phyloP scores from a whole-genome alignment of 2,888 invertebrate genomes.

The Lucinisca nassula region DNA sequence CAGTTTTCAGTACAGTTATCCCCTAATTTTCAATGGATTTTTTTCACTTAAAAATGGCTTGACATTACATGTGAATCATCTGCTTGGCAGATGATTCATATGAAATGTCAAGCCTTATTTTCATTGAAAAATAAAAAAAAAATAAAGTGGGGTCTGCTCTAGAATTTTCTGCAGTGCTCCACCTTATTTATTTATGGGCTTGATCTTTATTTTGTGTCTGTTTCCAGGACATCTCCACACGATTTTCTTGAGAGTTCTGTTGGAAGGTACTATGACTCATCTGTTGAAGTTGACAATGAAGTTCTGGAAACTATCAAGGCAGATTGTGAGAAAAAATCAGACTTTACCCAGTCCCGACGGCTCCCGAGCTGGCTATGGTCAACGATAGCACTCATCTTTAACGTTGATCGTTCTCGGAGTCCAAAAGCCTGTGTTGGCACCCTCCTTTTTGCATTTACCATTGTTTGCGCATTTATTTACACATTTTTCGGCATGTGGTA shows the following conservation, averaged over 20 bases:
- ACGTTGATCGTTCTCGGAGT: slow-evolving; percentile 73
- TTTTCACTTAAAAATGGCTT: no score
- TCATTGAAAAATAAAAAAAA: no score
- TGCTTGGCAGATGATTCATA: no score
- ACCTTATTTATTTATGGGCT: no score
- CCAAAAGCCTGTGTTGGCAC: slow-evolving; percentile 74
- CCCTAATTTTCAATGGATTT: no score
- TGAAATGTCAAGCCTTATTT: no score
- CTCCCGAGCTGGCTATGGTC: slow-evolving; percentile 87
- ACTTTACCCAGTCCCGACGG: slow-evolving; percentile 78
- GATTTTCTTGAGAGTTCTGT: slow-evolving; percentile 24
- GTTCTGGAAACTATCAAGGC: neutral
- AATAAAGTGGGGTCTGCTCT: no score
- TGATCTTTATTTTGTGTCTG: no score
- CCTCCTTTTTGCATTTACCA: slow-evolving; percentile 74
- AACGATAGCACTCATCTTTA: slow-evolving; percentile 83
- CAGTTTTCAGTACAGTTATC: no score
- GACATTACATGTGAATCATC: no score
- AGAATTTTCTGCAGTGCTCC: no score
- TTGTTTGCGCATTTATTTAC: slow-evolving; percentile 80
- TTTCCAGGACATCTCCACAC: slow-evolving; percentile 35
- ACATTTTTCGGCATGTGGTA: slow-evolving; percentile 83
- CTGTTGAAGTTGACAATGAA: slow-evolving; percentile 31
- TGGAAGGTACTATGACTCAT: slow-evolving; percentile 59
- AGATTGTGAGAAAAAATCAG: slow-evolving; percentile 19